A percentile compares a stretch with the other conserved stretches of the same genome.
Evolutionary conservation across 2,888 invertebrate genomes (phyloP).

Genomic region (Schrankia costaestrigalis): DNA sequence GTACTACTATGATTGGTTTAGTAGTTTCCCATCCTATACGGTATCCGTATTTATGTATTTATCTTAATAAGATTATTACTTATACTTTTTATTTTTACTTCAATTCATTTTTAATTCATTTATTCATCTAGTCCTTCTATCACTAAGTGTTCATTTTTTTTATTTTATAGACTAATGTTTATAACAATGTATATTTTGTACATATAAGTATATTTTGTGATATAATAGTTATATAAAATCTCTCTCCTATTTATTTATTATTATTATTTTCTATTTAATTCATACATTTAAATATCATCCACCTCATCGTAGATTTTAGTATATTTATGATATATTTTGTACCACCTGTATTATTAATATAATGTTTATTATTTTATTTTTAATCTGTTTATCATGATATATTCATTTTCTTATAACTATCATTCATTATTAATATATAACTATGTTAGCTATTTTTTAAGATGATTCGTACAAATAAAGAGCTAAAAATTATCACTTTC

Average conservation of each 20-base stretch:
- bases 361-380: not conserved
- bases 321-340: not conserved
- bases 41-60: slow-evolving; percentile 77
- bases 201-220: slow-evolving; percentile 16
- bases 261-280: slow-evolving; percentile 6
- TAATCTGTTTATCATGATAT: slow-evolving; percentile 3
- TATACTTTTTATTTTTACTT: slow-evolving; percentile 27
- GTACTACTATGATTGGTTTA: slow-evolving; percentile 72
- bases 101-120: slow-evolving; percentile 36
- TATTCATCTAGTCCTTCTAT: slow-evolving; percentile 61
- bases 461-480: slow-evolving; percentile 74
- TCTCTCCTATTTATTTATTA: slow-evolving; percentile 1
- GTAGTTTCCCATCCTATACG: slow-evolving; percentile 69
- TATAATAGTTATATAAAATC: slow-evolving; percentile 15
- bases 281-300: too few relatives aligned
- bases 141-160: slow-evolving; percentile 46
- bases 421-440: slow-evolving; percentile 13
- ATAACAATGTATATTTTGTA: slow-evolving; percentile 20
- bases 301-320: too few relatives aligned
- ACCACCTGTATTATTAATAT: not conserved
- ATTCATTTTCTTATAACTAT: slow-evolving; percentile 13
- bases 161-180: slow-evolving; percentile 31
- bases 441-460: slow-evolving; percentile 27
- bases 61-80: slow-evolving; percentile 44
- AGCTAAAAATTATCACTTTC: slow-evolving; percentile 41